Conservation (phyloP, 1,140 invertebrate species). For the Rhopalosiphum padi region DNA sequence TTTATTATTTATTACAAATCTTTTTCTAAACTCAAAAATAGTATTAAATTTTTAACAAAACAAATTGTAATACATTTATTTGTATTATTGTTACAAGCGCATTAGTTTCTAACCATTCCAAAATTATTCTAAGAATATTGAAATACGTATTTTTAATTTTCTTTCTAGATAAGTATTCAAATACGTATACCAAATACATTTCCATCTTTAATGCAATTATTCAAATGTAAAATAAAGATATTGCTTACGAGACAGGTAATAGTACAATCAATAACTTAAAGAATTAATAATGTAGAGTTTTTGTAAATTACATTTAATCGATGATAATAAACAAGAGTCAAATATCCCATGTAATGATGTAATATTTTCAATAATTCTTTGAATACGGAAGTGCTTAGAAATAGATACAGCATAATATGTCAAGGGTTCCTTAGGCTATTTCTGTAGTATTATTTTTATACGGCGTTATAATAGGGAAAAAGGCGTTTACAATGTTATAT, state of each 20-base stretch:
- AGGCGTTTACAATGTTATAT: slow-evolving; percentile 21
- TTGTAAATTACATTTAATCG: no score
- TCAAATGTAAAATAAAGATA: neutral
- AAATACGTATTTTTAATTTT: neutral
- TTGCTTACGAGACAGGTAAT: neutral
- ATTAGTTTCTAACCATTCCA: no score
- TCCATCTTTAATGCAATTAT: neutral
- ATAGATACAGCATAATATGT: neutral
- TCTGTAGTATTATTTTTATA: neutral
- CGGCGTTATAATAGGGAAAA: neutral
- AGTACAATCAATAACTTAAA: neutral
- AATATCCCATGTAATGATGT: neutral
- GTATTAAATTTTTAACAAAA: no score
- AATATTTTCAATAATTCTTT: neutral
- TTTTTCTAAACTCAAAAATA: neutral
- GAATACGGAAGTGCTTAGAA: neutral
- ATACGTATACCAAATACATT: neutral
- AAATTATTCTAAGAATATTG: neutral
- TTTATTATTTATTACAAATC: neutral
- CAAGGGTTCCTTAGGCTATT: neutral
- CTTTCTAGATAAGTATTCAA: neutral
- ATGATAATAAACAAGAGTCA: neutral
- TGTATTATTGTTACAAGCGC: neutral
- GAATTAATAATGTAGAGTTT: neutral
- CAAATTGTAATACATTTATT: neutral